Evolutionary conservation across 2,113 vertebrate species (phyloP).

Genomic region (Scopus umbretta): DNA sequence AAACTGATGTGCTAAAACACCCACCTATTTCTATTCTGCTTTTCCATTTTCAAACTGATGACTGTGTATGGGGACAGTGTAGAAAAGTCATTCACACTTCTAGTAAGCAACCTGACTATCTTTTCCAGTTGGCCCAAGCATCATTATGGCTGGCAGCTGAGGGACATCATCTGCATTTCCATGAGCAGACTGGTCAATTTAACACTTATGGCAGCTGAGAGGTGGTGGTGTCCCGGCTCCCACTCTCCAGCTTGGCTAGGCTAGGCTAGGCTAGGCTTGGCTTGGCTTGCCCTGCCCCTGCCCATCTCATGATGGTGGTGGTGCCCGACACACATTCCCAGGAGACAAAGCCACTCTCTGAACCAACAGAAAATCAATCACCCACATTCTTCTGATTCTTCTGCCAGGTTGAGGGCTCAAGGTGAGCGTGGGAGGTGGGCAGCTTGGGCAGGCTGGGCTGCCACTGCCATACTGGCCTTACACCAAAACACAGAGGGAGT

Average conservation of each 20-base stretch:
- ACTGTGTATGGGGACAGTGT: accelerated
- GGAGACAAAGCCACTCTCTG: accelerated
- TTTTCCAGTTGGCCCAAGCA: not conserved
- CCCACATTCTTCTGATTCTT: not conserved
- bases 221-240: not conserved
- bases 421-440: not conserved
- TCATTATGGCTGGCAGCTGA: not conserved
- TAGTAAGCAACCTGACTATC: not conserved
- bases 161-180: not conserved
- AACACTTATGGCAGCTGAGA: not conserved
- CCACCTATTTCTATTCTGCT: not conserved
- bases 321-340: not conserved
- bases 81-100: not conserved
- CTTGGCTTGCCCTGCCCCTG: not conserved
- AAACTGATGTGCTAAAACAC: not conserved
- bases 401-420: accelerated
- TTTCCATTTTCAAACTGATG: not conserved
- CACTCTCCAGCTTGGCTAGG: not conserved
- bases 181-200: not conserved
- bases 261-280: not conserved
- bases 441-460: not conserved
- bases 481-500: not conserved
- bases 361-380: not conserved
- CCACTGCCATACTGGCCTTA: accelerated
- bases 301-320: not conserved